phyloP scores from a whole-genome alignment of 2,888 invertebrate genomes.

The Dastarcus helophoroides region DNA sequence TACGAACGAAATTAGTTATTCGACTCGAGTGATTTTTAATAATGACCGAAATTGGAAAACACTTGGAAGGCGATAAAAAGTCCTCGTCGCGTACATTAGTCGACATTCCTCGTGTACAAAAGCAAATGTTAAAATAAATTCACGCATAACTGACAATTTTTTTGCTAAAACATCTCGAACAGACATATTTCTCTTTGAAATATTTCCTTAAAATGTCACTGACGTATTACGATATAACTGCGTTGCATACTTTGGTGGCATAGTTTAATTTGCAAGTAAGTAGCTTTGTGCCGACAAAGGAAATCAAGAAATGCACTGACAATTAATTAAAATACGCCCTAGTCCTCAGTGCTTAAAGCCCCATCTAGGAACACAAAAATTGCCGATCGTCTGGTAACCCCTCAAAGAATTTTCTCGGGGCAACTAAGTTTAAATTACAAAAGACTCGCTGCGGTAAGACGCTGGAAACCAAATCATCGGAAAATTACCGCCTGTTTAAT shows the following conservation, averaged over 20 bases:
- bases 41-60: no score
- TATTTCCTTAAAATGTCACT: conserved; percentile 34
- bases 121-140: conserved; percentile 24
- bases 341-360: no score
- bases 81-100: conserved; percentile 23
- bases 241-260: conserved; percentile 36
- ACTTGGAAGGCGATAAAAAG: conserved; percentile 24
- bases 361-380: no score
- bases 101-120: conserved; percentile 25
- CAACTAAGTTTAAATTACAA: no score
- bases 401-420: no score
- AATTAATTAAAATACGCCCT: no score
- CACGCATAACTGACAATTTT: conserved; percentile 27
- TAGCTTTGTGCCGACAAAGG: conserved; percentile 35
- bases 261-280: conserved; percentile 36
- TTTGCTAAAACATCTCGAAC: conserved; percentile 22
- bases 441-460: no score
- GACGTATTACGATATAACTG: conserved; percentile 34
- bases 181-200: conserved; percentile 25
- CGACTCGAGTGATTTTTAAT: no score
- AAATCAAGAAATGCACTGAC: conserved; percentile 25
- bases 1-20: no score
- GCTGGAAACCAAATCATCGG: no score
- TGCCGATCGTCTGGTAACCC: no score
- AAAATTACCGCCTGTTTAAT: no score